A percentile compares a stretch with the other conserved stretches of the same genome.
Evolutionary conservation across 2,113 vertebrate genomes (phyloP).

Genomic region (Charadrius vociferus): DNA sequence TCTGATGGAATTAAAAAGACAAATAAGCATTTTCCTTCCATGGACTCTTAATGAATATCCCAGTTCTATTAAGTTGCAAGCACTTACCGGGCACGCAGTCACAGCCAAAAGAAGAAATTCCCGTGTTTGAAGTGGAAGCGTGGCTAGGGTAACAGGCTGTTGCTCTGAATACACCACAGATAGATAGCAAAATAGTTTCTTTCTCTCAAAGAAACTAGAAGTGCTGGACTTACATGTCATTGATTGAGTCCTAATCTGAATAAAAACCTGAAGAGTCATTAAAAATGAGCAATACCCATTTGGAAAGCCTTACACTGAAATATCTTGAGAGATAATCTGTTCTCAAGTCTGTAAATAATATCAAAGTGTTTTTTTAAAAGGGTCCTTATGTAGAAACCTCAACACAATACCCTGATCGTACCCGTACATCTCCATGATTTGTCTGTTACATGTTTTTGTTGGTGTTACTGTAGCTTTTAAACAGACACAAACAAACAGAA

Average conservation of each 20-base stretch:
- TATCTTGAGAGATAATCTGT: not conserved
- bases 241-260: not conserved
- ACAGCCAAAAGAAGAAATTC: not conserved
- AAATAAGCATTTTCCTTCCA: not conserved
- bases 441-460: not conserved
- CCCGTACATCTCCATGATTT: not conserved
- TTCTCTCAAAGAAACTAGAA: not conserved
- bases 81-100: not conserved
- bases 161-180: not conserved
- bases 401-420: not conserved
- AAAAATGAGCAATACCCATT: not conserved
- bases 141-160: not conserved
- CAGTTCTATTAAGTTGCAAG: not conserved
- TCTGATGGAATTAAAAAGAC: not conserved
- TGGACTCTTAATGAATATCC: not conserved
- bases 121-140: not conserved
- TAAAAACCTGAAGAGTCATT: not conserved
- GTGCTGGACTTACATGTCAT: rapidly evolving
- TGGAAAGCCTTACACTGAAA: not conserved
- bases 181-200: not conserved
- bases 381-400: not conserved
- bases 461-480: not conserved
- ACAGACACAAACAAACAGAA: not conserved
- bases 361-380: not conserved
- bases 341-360: not conserved